Evolutionary conservation across 1,140 invertebrate species (phyloP), one percentile per base, ranked within the genome.

Genomic region (Druon quercuslanigerum): DNA sequence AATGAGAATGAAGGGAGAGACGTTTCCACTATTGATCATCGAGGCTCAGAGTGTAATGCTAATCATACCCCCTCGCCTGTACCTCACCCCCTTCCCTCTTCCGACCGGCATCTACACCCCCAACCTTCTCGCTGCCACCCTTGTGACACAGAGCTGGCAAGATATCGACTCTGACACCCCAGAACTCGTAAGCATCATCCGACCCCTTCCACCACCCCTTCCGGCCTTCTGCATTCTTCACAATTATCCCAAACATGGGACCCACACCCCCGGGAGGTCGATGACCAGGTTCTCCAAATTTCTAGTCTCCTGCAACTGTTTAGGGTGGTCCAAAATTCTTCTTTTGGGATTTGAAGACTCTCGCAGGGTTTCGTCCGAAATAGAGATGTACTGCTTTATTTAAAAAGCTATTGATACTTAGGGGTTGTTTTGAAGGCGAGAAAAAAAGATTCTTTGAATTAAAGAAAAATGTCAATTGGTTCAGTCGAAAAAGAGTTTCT

Each of bases 1-100:
- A 89, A 89, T 88, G 86, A 89, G 85, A 89, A 90, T 89, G 88
- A 90, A 90, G 89, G 88, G 89, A 89, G 88, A 89, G 90, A 90
- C 90, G 87, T 91, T 91, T 91, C 89, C 89, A 91, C 90, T 90
- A 91, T 91, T 91, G 90, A 91, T 91, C 90, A 91, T 91, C 90
- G 89, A 89, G 90, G 87, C 89, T 90, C 89, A 89, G 90, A 90
- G 90, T 90, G 89, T 89, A 91, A 91, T 91, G 90, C 90, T 91
- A 91, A 90, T 91, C 90, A 91, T 89, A 85, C 89, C 89, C 87
- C 87, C 86, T 85, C 84, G 84, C 84, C 84, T 82, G 81, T 87
- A 85, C 83, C 86, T 83, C 82, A 78, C 84, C 83, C 84, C 84
- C 84, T 85, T 79, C 84, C 79, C 84, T 84, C 78, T 81, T 82